A percentile compares a stretch with the other conserved stretches of the same genome.
phyloP scores from a whole-genome alignment of 2,888 invertebrate species.

The Apoda limacodes region DNA sequence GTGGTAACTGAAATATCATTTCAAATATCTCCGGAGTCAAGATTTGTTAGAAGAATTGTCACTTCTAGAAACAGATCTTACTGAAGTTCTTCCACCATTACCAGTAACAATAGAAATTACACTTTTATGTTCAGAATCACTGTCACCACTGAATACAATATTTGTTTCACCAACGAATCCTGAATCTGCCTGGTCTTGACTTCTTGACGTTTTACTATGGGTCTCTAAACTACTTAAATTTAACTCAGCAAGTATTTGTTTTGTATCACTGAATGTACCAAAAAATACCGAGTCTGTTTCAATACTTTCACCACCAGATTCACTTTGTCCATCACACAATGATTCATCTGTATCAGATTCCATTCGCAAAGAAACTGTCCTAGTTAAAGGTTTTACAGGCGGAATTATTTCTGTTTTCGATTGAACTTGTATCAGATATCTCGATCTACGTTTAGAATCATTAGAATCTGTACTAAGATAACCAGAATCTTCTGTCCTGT shows the following conservation, averaged over 20 bases:
- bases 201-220: slow-evolving; percentile 28
- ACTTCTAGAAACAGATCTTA: slow-evolving; percentile 40
- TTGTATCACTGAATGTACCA: slow-evolving; percentile 73
- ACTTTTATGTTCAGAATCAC: slow-evolving; percentile 61
- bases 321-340: slow-evolving; percentile 82
- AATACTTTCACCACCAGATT: slow-evolving; percentile 88
- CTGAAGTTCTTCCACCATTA: slow-evolving; percentile 42
- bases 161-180: slow-evolving; percentile 60
- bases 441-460: slow-evolving; percentile 66
- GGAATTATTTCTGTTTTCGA: slow-evolving; percentile 33
- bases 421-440: slow-evolving; percentile 54
- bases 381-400: slow-evolving; percentile 32
- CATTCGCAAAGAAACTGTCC: slow-evolving; percentile 39
- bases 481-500: slow-evolving; percentile 78
- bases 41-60: slow-evolving; percentile 45
- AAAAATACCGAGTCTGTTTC: slow-evolving; percentile 91
- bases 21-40: slow-evolving; percentile 39
- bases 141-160: slow-evolving; percentile 58
- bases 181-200: slow-evolving; percentile 55
- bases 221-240: slow-evolving; percentile 38
- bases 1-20: slow-evolving; percentile 18
- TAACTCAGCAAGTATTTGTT: slow-evolving; percentile 50
- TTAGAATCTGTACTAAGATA: slow-evolving; percentile 88
- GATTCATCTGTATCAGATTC: slow-evolving; percentile 79
- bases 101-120: slow-evolving; percentile 60